Conservation (phyloP, 2,113 vertebrate genomes). For the Erythrocercus mccallii region DNA sequence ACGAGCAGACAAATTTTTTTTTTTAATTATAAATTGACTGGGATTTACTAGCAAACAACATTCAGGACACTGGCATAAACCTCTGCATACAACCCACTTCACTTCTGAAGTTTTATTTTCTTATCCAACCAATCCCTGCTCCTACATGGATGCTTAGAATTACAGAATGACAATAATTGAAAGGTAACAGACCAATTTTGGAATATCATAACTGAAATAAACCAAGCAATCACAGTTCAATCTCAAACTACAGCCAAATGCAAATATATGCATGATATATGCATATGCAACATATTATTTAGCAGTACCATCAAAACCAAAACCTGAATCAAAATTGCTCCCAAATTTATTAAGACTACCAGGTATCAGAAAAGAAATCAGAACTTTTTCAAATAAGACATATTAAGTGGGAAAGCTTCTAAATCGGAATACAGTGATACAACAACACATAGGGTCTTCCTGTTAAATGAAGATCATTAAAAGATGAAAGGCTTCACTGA, state of each 20-base stretch:
- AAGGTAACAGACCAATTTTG: not conserved
- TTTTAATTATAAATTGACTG: not conserved
- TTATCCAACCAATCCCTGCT: not conserved
- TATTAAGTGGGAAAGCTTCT: not conserved
- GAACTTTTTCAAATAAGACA: not conserved
- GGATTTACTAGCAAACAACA: not conserved
- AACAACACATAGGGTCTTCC: not conserved
- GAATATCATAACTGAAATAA: not conserved
- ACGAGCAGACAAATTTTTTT: not conserved
- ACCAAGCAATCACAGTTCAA: not conserved
- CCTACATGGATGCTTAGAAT: not conserved
- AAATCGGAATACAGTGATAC: not conserved
- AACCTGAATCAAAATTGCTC: not conserved
- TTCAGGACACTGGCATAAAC: not conserved
- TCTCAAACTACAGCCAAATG: not conserved
- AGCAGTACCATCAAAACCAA: not conserved
- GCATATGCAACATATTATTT: not conserved
- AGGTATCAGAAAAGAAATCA: not conserved
- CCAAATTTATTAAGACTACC: not conserved
- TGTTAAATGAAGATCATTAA: not conserved
- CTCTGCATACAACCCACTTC: not conserved
- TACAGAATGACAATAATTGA: not conserved
- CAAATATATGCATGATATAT: no score
- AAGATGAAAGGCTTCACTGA: not conserved
- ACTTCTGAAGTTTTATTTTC: not conserved